These are phyloP conservation scores for Pachycephus smyrnensis DNA, from an alignment of 2,888 invertebrate genomes.

Conservation along the genomic window DNA sequence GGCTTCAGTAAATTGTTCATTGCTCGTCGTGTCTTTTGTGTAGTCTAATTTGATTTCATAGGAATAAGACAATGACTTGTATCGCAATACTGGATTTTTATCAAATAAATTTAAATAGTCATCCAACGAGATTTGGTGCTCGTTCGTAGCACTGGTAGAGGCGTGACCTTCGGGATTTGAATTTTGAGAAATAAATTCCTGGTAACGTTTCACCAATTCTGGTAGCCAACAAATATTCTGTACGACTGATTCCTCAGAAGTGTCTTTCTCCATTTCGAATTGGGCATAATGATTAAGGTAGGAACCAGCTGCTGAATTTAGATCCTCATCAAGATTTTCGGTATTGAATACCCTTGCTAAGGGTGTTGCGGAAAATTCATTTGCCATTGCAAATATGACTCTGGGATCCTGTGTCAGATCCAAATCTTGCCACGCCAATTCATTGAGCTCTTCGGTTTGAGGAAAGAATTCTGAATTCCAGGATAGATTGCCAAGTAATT, in stretches of 20 bases:
- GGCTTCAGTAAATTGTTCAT: neutral
- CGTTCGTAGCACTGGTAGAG: slow-evolving; percentile 6
- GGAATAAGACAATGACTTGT: slow-evolving; percentile 24
- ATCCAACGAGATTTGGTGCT: slow-evolving; percentile 11
- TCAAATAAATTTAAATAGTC: slow-evolving; percentile 27
- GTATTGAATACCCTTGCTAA: slow-evolving; percentile 47
- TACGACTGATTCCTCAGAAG: slow-evolving; percentile 3
- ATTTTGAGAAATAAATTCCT: slow-evolving; percentile 36
- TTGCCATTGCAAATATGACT: slow-evolving; percentile 57
- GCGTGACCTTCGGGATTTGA: slow-evolving; percentile 15
- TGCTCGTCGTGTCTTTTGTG: slow-evolving; percentile 8
- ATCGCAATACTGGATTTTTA: slow-evolving; percentile 5
- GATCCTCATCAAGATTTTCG: slow-evolving; percentile 48
- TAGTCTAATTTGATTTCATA: slow-evolving; percentile 49
- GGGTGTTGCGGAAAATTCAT: slow-evolving; percentile 54
- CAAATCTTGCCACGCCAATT: slow-evolving; percentile 59
- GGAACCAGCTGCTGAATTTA: slow-evolving; percentile 39
- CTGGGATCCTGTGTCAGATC: slow-evolving; percentile 57
- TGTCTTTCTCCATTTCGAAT: slow-evolving; percentile 7
- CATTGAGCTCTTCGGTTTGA: slow-evolving; percentile 56
- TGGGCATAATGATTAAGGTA: slow-evolving; percentile 45
- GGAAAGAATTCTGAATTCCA: slow-evolving; percentile 41
- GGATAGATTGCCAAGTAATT: slow-evolving; percentile 46
- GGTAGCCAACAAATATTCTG: slow-evolving; percentile 36
- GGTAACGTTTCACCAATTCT: slow-evolving; percentile 48